Evolutionary conservation across 1,140 invertebrate genomes (phyloP), one percentile per base, ranked within the genome.

Genomic region (Platyscapa corneri): DNA sequence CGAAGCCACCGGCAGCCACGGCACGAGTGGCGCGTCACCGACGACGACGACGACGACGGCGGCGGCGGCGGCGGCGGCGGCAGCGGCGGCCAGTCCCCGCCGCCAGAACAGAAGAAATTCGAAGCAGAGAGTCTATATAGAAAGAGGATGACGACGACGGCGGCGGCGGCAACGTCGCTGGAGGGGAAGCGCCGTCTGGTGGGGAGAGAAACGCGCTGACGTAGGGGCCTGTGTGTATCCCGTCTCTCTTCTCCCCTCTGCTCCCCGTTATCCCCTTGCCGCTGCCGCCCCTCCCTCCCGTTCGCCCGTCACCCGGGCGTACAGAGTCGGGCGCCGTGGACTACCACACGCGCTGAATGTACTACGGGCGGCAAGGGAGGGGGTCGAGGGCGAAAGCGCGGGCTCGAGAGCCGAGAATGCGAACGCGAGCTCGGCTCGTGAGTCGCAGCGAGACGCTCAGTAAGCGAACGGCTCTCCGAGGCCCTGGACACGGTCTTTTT

Each of bases 401-500:
- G 92, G 92, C 91, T 92, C 91, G 90, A 89, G 32, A 90, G 89
- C 88, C 90, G 88, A 89, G 89, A 78, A 91, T 86, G 89, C 91
- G 89, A 88, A 89, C 88, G 86, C 84, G 89, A 87, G 90, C 10
- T 23, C 87, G 8, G 84, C 85, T 88, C 87, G 74, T 42, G 74
- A 49, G 12, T 3, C 27, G 12, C 12, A 5, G 39, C 42, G 46
- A 74, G 79, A 87, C 89, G 90, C 90, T 93, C 91, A 93, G 92
- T 93, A 92, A 92, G 91, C 91, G 91, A 92, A 92, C 90, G 90
- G 90, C 91, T 91, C 90, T 91, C 86, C 87, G 88, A 87, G 82
- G 87, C 86, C 86, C 86, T 86, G 89, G 88, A 89, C 83, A 72
- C 75, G 27, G 74, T 42, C 1, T 77, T 46, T n/a, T 46, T 10